Evolutionary conservation across 2,113 vertebrate species (phyloP).

Genomic region (Passer montanus): DNA sequence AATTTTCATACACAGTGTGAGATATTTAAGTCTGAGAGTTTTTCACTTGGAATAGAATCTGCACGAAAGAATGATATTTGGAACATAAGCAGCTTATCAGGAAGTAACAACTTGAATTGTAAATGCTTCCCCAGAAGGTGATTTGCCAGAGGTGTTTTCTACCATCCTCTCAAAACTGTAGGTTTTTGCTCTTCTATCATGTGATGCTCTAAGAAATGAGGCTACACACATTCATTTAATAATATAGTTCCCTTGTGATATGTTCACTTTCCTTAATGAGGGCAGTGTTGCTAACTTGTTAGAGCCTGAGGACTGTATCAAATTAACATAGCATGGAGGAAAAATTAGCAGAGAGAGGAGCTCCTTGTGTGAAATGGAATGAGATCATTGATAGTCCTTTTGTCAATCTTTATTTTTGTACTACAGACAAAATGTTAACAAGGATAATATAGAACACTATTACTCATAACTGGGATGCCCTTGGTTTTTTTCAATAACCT

Average conservation of each 20-base stretch:
- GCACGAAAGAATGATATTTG: not conserved
- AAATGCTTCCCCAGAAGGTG: not conserved
- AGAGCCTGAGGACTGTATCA: constrained; percentile 34
- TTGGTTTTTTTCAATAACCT: not conserved
- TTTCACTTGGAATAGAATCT: not conserved
- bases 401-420: not conserved
- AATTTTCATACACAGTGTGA: not conserved
- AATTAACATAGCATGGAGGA: constrained; percentile 26
- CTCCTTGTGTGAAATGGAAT: not conserved
- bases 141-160: not conserved
- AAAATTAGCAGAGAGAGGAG: constrained; percentile 17
- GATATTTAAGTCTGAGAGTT: not conserved
- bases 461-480: not conserved
- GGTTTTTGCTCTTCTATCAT: not conserved
- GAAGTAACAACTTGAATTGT: not conserved
- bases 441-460: not conserved
- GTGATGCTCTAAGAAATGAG: constrained; percentile 19
- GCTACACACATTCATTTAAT: not conserved
- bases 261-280: constrained; percentile 50
- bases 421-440: not conserved
- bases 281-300: constrained; percentile 38
- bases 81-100: not conserved
- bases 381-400: not conserved
- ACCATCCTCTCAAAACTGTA: not conserved
- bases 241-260: not conserved